Evolutionary conservation across 2,888 invertebrate genomes (phyloP).

Genomic region (Mesopsocus fuscifrons): DNA sequence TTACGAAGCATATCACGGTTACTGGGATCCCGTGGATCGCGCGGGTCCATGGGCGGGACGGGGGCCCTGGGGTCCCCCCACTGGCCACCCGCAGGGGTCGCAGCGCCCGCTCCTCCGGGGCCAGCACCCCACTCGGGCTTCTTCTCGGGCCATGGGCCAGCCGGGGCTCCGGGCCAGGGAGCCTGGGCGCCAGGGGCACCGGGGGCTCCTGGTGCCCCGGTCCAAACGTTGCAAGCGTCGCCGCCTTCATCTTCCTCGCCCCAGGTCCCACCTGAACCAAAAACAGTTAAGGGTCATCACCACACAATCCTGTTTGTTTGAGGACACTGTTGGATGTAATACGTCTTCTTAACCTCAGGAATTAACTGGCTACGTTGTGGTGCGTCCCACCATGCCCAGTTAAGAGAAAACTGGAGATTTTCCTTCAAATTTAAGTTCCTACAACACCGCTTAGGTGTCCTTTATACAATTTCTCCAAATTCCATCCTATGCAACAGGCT

Average conservation of each 20-base stretch:
- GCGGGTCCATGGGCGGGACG: slow-evolving; percentile 31
- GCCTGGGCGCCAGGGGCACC: slow-evolving; percentile 25
- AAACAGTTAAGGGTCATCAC: no score
- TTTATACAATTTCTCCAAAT: no score
- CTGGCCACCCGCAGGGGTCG: slow-evolving; percentile 21
- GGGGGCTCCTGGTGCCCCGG: slow-evolving; percentile 38
- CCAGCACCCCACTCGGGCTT: slow-evolving; percentile 35
- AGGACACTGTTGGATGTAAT: no score
- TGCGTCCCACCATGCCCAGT: no score
- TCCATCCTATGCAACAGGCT: no score
- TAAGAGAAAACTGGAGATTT: no score
- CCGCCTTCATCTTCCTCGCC: slow-evolving; percentile 77
- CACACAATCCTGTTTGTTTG: no score
- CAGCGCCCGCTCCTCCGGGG: slow-evolving; percentile 33
- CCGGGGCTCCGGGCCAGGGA: slow-evolving; percentile 24
- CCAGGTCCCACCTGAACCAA: slow-evolving; percentile 50
- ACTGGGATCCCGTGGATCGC: slow-evolving; percentile 20
- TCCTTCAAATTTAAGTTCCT: no score
- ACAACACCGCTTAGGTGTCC: no score
- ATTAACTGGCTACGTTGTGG: no score
- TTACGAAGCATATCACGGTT: slow-evolving; percentile 7
- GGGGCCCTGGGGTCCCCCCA: slow-evolving; percentile 15
- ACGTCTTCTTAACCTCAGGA: no score
- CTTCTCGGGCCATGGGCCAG: slow-evolving; percentile 31
- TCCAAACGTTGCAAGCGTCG: slow-evolving; percentile 76